These are phyloP conservation scores for Bettongia penicillata DNA, from an alignment of 2,113 vertebrate species.

Conservation along the genomic window DNA sequence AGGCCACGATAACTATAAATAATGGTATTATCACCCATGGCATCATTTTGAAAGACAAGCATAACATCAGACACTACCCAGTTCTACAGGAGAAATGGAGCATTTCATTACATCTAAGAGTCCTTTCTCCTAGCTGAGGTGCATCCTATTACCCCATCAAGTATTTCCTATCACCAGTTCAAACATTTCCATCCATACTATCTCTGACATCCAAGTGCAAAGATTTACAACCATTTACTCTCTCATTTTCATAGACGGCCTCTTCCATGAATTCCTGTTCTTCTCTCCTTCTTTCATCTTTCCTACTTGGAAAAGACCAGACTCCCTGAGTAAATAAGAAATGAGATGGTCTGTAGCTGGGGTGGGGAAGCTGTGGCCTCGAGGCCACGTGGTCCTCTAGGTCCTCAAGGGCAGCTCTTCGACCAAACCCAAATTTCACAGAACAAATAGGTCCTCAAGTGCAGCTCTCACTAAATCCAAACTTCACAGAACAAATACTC, in stretches of 20 bases:
- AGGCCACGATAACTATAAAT: constrained; percentile 68
- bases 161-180: not conserved
- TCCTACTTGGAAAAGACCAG: not conserved
- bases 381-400: too few species aligned
- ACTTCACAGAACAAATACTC: too few species aligned
- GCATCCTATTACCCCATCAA: not conserved
- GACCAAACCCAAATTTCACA: too few species aligned
- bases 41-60: constrained; percentile 58
- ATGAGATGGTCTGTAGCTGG: not conserved
- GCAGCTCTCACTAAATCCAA: too few species aligned
- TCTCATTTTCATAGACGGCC: not conserved
- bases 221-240: not conserved
- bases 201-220: not conserved
- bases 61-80: constrained; percentile 35
- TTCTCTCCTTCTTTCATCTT: not conserved
- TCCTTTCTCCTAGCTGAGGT: constrained; percentile 1
- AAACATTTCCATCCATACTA: constrained; percentile 3
- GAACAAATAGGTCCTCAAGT: too few species aligned
- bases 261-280: not conserved
- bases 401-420: too few species aligned
- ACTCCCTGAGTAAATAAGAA: constrained; percentile 16
- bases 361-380: too few species aligned
- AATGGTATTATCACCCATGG: constrained; percentile 49
- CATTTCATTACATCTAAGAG: not conserved
- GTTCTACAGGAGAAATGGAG: constrained; percentile 44